Percentiles rank a stretch among this genome's conserved stretches.
Evolutionary conservation across 2,113 vertebrate genomes (phyloP).

Genomic region (Psilopsiagon aurifrons): DNA sequence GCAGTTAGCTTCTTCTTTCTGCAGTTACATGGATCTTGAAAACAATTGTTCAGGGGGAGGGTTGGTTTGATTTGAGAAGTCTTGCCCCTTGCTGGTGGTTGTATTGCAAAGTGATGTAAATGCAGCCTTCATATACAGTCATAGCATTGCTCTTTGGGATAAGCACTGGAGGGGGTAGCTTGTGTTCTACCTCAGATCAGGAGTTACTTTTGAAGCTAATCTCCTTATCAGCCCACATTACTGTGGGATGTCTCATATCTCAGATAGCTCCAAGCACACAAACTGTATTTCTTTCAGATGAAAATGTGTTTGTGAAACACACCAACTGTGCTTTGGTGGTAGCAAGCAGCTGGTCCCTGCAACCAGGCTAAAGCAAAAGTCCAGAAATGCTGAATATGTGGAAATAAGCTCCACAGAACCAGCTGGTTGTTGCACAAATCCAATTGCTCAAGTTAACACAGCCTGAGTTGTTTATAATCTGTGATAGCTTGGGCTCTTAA

Average conservation of each 20-base stretch:
- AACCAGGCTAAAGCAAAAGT: not conserved
- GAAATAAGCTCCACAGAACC: not conserved
- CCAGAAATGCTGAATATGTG: not conserved
- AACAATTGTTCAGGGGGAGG: not conserved
- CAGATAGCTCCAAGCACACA: not conserved
- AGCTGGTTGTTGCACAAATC: not conserved
- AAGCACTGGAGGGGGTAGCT: not conserved
- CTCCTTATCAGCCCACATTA: not conserved
- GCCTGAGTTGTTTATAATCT: not conserved
- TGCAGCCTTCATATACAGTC: not conserved
- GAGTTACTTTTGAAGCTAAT: not conserved
- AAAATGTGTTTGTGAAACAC: not conserved
- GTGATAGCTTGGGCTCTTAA: not conserved
- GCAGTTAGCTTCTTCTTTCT: not conserved
- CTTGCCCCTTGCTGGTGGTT: not conserved
- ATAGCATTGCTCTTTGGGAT: not conserved
- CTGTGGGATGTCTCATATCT: not conserved
- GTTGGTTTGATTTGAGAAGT: not conserved
- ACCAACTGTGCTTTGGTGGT: not conserved
- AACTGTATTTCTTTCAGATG: not conserved
- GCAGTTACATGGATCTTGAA: not conserved
- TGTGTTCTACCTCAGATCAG: rapidly evolving
- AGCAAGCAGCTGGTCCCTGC: not conserved
- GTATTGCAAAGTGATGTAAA: not conserved
- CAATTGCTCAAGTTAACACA: not conserved